Conservation (phyloP, 2,113 vertebrate species). For the Turdus rufiventris region DNA sequence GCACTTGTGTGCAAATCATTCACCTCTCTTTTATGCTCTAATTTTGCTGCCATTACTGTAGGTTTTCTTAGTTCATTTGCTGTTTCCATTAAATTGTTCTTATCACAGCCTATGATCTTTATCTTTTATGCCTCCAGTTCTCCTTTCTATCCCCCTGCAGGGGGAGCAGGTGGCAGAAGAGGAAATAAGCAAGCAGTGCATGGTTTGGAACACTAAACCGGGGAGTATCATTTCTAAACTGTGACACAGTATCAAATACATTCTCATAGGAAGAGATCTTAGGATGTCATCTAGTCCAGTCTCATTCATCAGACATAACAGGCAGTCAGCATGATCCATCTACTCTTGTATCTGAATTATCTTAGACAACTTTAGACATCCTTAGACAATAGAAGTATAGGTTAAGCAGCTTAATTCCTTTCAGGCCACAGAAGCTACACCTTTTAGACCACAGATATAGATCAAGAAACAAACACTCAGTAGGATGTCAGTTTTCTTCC, state of each 20-base stretch:
- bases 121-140: background rate
- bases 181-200: accelerated
- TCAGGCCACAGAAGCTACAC: background rate
- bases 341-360: background rate
- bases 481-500: background rate
- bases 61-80: background rate
- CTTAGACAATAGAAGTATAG: background rate
- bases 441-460: background rate
- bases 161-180: background rate
- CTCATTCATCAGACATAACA: background rate
- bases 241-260: background rate
- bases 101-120: background rate
- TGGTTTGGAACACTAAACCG: background rate
- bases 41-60: background rate
- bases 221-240: background rate
- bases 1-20: background rate
- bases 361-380: background rate
- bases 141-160: background rate
- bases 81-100: background rate
- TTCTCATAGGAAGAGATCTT: background rate
- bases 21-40: background rate
- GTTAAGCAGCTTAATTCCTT: background rate
- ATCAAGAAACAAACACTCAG: background rate
- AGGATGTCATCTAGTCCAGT: background rate
- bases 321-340: background rate